These are phyloP conservation scores for Eledone cirrhosa DNA, from an alignment of 2,888 invertebrate species.

Conservation along the genomic window DNA sequence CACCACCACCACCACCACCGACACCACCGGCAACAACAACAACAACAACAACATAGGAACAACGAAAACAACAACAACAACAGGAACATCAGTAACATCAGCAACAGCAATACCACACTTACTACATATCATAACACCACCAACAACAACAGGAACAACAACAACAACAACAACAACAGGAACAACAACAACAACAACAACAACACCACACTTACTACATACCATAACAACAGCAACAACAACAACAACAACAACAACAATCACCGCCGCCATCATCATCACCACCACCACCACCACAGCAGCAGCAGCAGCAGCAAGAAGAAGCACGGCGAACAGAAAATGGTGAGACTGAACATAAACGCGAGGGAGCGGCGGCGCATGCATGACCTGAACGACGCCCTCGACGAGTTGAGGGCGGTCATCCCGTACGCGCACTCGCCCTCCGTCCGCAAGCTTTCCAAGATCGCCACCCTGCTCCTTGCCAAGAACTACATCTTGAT, in stretches of 20 bases:
- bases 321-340: conserved; percentile 42
- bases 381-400: conserved; percentile 69
- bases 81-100: too few species aligned
- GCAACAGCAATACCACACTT: conserved; percentile 24
- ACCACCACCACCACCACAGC: conserved; percentile 10
- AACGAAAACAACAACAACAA: too few species aligned
- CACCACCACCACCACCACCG: conserved; percentile 15
- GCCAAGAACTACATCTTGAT: conserved; percentile 67
- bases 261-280: too few species aligned
- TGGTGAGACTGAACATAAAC: conserved; percentile 65
- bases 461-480: conserved; percentile 64
- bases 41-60: conserved; percentile 21
- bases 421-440: conserved; percentile 67
- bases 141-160: conserved; percentile 31
- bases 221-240: conserved; percentile 32
- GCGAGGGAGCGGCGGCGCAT: conserved; percentile 68
- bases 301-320: conserved; percentile 31
- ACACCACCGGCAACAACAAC: neutral
- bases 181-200: neutral
- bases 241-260: conserved; percentile 38
- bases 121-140: conserved; percentile 24
- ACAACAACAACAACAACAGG: conserved; percentile 32
- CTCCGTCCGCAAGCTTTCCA: conserved; percentile 65
- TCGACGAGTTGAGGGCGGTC: conserved; percentile 65
- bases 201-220: neutral